These are phyloP conservation scores for Gastracanthus pulcherrimus DNA, from an alignment of 2,888 invertebrate species.

Conservation along the genomic window DNA sequence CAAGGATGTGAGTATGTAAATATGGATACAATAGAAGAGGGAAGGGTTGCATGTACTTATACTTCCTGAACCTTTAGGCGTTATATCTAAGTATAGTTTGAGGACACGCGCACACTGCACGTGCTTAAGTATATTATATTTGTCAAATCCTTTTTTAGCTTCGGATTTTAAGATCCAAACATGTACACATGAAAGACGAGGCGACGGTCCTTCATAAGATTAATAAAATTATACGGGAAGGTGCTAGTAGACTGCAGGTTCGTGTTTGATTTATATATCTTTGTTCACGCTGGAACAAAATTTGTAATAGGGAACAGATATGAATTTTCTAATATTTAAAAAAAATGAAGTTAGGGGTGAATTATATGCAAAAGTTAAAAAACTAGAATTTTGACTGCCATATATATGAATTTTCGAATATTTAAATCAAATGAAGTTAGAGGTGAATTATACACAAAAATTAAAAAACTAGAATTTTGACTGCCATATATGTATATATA, in stretches of 20 bases:
- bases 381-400: too few species aligned
- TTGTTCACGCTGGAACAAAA: background rate
- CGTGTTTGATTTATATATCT: background rate
- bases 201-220: slow-evolving; percentile 80
- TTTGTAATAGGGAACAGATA: too few species aligned
- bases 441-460: too few species aligned
- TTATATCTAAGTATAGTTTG: background rate
- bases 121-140: slow-evolving; percentile 12
- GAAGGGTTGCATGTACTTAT: too few species aligned
- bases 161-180: slow-evolving; percentile 72
- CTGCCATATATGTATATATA: too few species aligned
- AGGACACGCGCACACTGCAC: background rate
- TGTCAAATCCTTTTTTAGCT: slow-evolving; percentile 68
- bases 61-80: background rate
- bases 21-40: too few species aligned
- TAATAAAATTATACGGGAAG: slow-evolving; percentile 80
- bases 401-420: too few species aligned
- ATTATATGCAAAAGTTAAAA: too few species aligned
- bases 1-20: slow-evolving; percentile 65
- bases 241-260: slow-evolving; percentile 81
- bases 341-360: too few species aligned
- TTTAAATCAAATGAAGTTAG: too few species aligned
- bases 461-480: too few species aligned
- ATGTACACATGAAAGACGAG: slow-evolving; percentile 79
- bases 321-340: too few species aligned